Evolutionary conservation across 2,797 vertebrate genomes (phyloP), one percentile per base, ranked within the genome.

Genomic region (Halcyon smyrnensis): DNA sequence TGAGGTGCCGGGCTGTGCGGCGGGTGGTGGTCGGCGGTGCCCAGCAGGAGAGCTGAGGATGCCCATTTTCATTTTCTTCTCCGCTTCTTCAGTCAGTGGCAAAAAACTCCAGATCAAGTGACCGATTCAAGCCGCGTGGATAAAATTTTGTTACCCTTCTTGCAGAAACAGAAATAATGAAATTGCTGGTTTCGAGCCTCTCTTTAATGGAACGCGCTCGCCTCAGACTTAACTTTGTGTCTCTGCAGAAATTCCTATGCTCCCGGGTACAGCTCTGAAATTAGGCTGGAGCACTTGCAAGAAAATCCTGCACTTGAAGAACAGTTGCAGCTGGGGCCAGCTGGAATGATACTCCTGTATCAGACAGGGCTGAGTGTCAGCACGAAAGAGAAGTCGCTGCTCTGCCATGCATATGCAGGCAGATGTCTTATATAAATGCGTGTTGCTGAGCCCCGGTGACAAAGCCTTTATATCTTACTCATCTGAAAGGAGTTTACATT

Each of bases 241-340:
- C 75, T 93, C 48, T 81, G 41, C 48, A 87, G 90, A 91, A 93
- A 88, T 73, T 63, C 85, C 39, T 68, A 30, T 43, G 30, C 14
- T 65, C 6, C 1, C 69, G n/a, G 68, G 57, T 21, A 19, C 36
- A 15, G 63, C 85, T 84, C 62, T 56, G 37, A 46, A 91, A 87
- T 93, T 84, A 87, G 36, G 67, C 76, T 43, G 32, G 46, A 57
- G 46, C 57, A 41, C 85, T 93, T 88, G 84, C 91, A 93, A 94
- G 87, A 90, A 96, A 95, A 63, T 54, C 69, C 76, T 69, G 86
- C 73, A 36, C 70, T 93, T 91, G 39, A 82, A 53, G 81, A 95
- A 82, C 60, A 68, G 48, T 80, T 81, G 70, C 87, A 64, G 36
- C 76, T 76, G 70, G 53, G 69, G 75, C 74, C 87, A 57, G 36